Base-by-base conservation (phyloP, 2,888 invertebrate species). In the Lochmaea capreae region DNA sequence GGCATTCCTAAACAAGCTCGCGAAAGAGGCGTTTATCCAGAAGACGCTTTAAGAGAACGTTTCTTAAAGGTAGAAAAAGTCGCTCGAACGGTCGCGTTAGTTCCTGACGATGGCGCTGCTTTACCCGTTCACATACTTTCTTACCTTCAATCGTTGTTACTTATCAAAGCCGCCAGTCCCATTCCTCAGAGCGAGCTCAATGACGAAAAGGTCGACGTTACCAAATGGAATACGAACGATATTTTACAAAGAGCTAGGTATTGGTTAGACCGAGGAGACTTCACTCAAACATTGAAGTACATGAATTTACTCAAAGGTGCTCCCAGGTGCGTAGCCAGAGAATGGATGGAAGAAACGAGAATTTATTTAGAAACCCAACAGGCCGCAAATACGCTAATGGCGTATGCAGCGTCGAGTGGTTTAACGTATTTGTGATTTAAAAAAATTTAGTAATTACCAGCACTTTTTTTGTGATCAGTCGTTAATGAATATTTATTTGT, bases 231-330 rank as follows among this genome's bases (percentile, higher is more conserved):
- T 87, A 97, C 97, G 1, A 97, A 94, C 85, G 95, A 96, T 81
- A 93, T 99, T 80, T 90, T 99, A 57, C 93, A 95, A 81, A 91
- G 97, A 84, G 97, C 98, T 84, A 95, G 95, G 85, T 95, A 94
- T 86, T 97, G 94, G 91, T 86, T 98, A 72, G 94, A 97, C 79
- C 91, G 93, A 70, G 96, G 95, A n/a, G 94, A 98, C 84, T 90
- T 98, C 79, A 92, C 93, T 69, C 92, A 93, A 86, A 95, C 97
- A 0, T 88, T 98, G 11, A 92, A 93, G 71, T 97, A 97, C 87
- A 94, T 96, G 89, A 94, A 94, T 84, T 90, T 97, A 39, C 88
- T 99, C 74, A 89, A 93, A 82, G 98, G 98, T n/a, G 97, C 97
- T 49, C 92, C 99, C 0, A 90, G 94, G 3, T 90, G 91, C 68